phyloP scores from a whole-genome alignment of 2,113 vertebrate genomes.

The Paramisgurnus dabryanus region DNA sequence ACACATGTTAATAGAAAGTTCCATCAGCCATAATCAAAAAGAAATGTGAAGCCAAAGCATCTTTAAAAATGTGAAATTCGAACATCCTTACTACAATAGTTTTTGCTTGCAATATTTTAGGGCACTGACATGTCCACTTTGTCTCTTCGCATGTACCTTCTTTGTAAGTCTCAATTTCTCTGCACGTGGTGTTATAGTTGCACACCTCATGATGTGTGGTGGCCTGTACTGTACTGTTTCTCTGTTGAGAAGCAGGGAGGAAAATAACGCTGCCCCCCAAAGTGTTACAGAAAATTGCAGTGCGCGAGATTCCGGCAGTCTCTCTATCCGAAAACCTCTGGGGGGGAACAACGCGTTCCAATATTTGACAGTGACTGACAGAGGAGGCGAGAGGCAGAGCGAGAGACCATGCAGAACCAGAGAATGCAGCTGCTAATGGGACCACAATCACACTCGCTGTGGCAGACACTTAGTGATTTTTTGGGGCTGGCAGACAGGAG shows the following conservation, averaged over 20 bases:
- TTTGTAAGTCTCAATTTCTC: background rate
- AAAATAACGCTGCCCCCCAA: slow-evolving; percentile 1
- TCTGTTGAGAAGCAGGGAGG: slow-evolving; percentile 10
- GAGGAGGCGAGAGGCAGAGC: background rate
- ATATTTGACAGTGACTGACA: slow-evolving; percentile 26
- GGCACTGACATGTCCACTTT: background rate
- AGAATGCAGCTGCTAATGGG: slow-evolving; percentile 35
- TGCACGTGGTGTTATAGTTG: background rate
- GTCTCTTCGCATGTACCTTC: background rate
- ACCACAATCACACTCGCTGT: background rate
- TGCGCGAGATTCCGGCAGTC: slow-evolving; percentile 1
- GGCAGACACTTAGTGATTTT: slow-evolving; percentile 15
- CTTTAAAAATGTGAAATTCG: too few species aligned
- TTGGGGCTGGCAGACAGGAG: slow-evolving; percentile 3
- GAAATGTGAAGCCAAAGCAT: too few species aligned
- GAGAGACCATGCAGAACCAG: background rate
- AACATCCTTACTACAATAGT: too few species aligned
- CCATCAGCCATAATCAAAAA: too few species aligned
- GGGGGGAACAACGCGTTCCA: slow-evolving; percentile 2
- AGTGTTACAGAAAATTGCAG: slow-evolving; percentile 22
- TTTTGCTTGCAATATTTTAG: too few species aligned
- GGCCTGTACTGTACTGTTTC: background rate
- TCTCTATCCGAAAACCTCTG: slow-evolving; percentile 11
- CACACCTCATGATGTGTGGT: background rate
- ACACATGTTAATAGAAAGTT: too few species aligned